phyloP scores from a whole-genome alignment of 2,797 vertebrate species.

The Melanotaenia nigrans region DNA sequence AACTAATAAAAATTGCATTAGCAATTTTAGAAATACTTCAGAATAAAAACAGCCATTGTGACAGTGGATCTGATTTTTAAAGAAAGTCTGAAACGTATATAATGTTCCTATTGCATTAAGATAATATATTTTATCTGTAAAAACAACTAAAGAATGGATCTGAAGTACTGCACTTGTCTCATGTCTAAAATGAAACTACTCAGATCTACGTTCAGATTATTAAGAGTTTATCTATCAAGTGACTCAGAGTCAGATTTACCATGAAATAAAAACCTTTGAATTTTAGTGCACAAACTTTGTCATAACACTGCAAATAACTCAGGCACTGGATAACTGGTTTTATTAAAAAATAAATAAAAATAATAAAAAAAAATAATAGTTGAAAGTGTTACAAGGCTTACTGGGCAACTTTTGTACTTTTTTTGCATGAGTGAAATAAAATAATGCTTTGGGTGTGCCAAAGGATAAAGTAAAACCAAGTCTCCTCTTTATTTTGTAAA shows the following conservation, averaged over 20 bases:
- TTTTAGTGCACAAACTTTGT: constrained; percentile 12
- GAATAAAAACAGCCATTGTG: not conserved
- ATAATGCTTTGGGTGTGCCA: constrained; percentile 49
- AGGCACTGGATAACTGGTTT: not conserved
- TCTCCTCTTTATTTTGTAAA: not conserved
- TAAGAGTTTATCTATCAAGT: not conserved
- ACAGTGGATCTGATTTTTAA: not conserved
- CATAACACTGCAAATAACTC: constrained; percentile 21
- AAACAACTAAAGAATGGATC: constrained; percentile 1
- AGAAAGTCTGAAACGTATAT: constrained; percentile 1
- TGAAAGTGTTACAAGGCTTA: not conserved
- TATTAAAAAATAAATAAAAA: not conserved
- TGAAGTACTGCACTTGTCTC: not conserved
- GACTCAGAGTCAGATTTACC: not conserved
- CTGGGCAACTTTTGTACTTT: constrained; percentile 59
- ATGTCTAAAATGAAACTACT: not conserved
- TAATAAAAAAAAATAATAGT: no score
- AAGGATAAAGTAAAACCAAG: constrained; percentile 28
- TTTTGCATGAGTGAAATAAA: constrained; percentile 61
- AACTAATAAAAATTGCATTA: not conserved
- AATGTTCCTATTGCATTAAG: not conserved
- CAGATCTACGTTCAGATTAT: not conserved
- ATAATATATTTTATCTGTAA: not conserved
- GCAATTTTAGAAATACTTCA: not conserved
- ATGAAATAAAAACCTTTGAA: not conserved